Conservation (phyloP, 2,888 invertebrate species). For the Tanytarsus gracilentus region DNA sequence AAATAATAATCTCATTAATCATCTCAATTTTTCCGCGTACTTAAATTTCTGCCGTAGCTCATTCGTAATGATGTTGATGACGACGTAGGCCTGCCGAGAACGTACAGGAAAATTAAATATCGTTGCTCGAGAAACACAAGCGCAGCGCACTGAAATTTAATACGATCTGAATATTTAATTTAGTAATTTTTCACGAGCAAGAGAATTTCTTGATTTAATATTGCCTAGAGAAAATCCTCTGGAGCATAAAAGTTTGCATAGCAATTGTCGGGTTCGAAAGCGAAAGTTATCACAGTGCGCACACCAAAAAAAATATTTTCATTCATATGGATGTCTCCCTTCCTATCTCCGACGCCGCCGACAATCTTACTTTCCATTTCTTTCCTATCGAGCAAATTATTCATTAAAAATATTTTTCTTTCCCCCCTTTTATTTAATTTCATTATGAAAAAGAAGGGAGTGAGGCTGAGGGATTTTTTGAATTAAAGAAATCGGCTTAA, state of each 20-base stretch:
- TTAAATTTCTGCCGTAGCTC: not conserved
- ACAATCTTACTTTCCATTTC: not conserved
- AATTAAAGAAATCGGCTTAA: too few relatives aligned
- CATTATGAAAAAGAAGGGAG: too few relatives aligned
- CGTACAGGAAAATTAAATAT: not conserved
- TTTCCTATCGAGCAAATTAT: not conserved
- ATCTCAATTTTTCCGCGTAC: constrained; percentile 3
- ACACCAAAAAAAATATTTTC: not conserved
- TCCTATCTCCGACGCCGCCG: not conserved
- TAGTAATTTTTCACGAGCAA: constrained; percentile 10
- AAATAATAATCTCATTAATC: constrained; percentile 27
- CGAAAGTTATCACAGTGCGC: not conserved
- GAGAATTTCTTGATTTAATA: not conserved
- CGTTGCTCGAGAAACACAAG: not conserved
- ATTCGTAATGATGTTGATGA: too few relatives aligned
- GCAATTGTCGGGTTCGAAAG: not conserved
- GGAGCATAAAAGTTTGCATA: constrained; percentile 23
- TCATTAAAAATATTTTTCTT: not conserved
- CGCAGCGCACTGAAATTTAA: constrained; percentile 17
- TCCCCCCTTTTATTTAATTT: not conserved
- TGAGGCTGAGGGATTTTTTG: too few relatives aligned
- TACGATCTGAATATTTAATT: constrained; percentile 28
- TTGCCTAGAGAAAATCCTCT: not conserved
- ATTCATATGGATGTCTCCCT: not conserved
- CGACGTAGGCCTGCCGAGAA: too few relatives aligned